Base-by-base conservation (phyloP, 2,888 invertebrate genomes). In the Phyllotreta striolata region DNA sequence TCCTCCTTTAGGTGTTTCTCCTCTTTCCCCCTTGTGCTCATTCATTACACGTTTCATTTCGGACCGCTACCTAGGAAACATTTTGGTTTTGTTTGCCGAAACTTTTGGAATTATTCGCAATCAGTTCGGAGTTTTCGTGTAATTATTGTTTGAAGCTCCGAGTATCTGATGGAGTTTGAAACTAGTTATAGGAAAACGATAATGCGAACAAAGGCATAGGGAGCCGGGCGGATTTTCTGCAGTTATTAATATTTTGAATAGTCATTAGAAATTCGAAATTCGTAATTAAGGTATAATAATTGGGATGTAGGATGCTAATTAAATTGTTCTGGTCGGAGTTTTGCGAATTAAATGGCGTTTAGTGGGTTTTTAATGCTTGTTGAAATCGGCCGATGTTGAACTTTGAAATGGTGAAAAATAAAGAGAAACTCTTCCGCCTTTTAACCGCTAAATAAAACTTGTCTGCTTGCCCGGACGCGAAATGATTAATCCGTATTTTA, bases 21-120 rank as follows among this genome's bases (percentile, higher is more conserved):
- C 10, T 39, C 7, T 40, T 35, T 14, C 44, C 44, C 44, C 46
- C 40, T n/a, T 59, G 5, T 60, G 59, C 44, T 55, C 43, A 55
- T 64, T 37, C 35, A 61, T 52, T 52, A 55, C 60, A 64, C 47
- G 61, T 61, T 61, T 52, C 57, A 57, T 64, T 61, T 44, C 13
- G 24, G 46, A 52, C 41, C 57, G 47, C 54, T 52, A 52, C 60
- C 59, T 63, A 49, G 34, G 49, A 51, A 51, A 56, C 52, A 65
- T 63, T 55, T 59, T 61, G 67, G 63, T 60, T 65, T 68, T 62
- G 62, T 63, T 52, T 37, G 39, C 12, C 35, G 51, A 52, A 67
- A 66, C 41, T 67, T 67, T 62, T 56, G 63, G 62, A 64, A 67
- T 67, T 65, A 68, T 70, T 67, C 63, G 57, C 44, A 62, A 64